Conservation (phyloP, 1,140 invertebrate species). For the Eriocheir sinensis region DNA sequence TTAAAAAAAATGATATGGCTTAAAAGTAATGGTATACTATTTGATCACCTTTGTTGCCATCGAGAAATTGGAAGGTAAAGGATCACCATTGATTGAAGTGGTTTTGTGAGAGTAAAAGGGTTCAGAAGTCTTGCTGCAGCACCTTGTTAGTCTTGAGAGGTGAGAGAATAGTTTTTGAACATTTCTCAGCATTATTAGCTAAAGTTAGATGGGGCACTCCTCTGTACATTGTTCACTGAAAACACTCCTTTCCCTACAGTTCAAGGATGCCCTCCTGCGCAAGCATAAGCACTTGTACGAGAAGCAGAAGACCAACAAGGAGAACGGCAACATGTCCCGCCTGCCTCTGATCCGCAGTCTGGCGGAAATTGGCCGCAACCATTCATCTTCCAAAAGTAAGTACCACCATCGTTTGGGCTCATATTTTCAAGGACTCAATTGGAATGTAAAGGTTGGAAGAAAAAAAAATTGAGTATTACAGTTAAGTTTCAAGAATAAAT, state of each 20-base stretch:
- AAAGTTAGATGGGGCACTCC: neutral
- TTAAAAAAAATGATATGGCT: too few species aligned
- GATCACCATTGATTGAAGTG: too few species aligned
- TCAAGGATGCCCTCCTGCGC: conserved; percentile 93
- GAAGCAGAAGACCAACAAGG: conserved; percentile 85
- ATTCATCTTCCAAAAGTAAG: conserved; percentile 97
- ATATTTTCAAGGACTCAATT: neutral
- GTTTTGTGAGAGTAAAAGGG: too few species aligned
- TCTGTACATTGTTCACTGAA: neutral
- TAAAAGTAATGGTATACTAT: too few species aligned
- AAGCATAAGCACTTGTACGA: conserved; percentile 98
- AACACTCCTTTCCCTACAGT: conserved; percentile 80
- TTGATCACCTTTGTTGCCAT: too few species aligned
- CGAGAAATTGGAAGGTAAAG: too few species aligned
- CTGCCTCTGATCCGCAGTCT: conserved; percentile 97
- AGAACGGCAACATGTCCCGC: conserved; percentile 88
- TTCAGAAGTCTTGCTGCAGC: too few species aligned
- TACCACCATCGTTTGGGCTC: conserved; percentile 79
- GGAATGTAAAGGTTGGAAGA: neutral
- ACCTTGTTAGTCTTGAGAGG: too few species aligned
- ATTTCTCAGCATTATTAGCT: neutral
- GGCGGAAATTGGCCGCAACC: conserved; percentile 97
- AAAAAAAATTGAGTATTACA: neutral
- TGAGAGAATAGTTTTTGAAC: too few species aligned
- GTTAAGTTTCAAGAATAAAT: conserved; percentile 32